Evolutionary conservation across 2,797 vertebrate species (phyloP).

Genomic region (Tokudaia tokunoshimensis): DNA sequence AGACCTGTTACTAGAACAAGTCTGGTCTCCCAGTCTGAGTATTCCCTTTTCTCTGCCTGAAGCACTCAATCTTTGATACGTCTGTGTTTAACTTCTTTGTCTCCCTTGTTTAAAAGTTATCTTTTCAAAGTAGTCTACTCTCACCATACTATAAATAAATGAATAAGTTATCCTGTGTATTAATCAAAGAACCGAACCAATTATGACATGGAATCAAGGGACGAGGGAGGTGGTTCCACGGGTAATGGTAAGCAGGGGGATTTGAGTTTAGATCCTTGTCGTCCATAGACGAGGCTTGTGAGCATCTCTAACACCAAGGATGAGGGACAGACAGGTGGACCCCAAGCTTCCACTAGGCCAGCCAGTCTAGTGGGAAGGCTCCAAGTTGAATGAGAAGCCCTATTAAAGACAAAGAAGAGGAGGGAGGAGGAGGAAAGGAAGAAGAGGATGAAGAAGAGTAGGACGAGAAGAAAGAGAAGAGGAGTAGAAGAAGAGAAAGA

Average conservation of each 20-base stretch:
- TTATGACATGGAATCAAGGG: constrained; percentile 18
- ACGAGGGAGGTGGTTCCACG: background rate
- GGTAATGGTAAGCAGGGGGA: too few species aligned
- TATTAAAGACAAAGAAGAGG: background rate
- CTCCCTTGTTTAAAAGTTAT: constrained; percentile 19
- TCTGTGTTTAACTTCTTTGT: constrained; percentile 1
- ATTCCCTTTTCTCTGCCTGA: background rate
- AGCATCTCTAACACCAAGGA: background rate
- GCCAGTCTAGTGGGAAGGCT: background rate
- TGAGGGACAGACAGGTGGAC: background rate
- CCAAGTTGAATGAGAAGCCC: background rate
- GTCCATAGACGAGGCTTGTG: background rate
- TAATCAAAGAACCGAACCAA: constrained; percentile 8
- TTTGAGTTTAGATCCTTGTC: background rate
- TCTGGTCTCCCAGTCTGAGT: background rate
- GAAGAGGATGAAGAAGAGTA: background rate
- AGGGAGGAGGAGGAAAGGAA: too few species aligned
- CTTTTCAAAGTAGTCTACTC: background rate
- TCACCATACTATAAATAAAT: background rate
- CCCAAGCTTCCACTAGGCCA: background rate
- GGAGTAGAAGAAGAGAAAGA: background rate
- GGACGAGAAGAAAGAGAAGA: too few species aligned
- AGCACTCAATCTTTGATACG: background rate
- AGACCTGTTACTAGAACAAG: background rate
- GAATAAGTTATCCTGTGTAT: background rate